phyloP scores from a whole-genome alignment of 2,888 invertebrate species.

The Epistrophella euchroma region DNA sequence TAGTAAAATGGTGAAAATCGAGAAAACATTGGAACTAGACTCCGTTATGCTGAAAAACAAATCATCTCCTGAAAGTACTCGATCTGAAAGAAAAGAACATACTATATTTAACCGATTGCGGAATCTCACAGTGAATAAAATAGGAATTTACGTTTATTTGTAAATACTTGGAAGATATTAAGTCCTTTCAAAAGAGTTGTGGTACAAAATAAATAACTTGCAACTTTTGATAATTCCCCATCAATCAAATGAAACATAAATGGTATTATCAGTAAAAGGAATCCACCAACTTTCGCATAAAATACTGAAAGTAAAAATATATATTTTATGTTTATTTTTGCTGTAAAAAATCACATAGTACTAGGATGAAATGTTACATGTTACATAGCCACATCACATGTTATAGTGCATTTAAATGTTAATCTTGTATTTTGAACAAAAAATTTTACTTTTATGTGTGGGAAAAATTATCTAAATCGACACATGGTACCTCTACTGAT shows the following conservation, averaged over 20 bases:
- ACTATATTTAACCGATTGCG: not conserved
- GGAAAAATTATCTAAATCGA: too few relatives aligned
- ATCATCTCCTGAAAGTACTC: constrained; percentile 77
- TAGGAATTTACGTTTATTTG: constrained; percentile 82
- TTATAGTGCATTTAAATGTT: too few relatives aligned
- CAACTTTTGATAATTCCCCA: constrained; percentile 77
- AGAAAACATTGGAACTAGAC: constrained; percentile 78
- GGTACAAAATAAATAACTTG: constrained; percentile 78
- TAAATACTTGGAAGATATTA: constrained; percentile 81
- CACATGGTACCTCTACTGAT: too few relatives aligned
- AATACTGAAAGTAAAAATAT: constrained; percentile 78
- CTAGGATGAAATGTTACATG: too few relatives aligned
- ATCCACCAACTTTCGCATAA: constrained; percentile 82
- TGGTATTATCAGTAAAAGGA: constrained; percentile 80
- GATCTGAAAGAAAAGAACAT: constrained; percentile 78
- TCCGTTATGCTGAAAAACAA: constrained; percentile 79
- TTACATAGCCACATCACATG: too few relatives aligned
- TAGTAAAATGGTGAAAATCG: constrained; percentile 79
- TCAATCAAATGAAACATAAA: constrained; percentile 79
- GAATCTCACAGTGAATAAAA: not conserved
- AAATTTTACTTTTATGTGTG: too few relatives aligned
- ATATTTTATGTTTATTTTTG: too few relatives aligned
- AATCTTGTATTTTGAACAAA: too few relatives aligned
- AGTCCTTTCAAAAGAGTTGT: constrained; percentile 82
- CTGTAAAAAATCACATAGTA: too few relatives aligned